Evolutionary conservation across 2,797 vertebrate genomes (phyloP).

Genomic region (Poeciliopsis gracilis): DNA sequence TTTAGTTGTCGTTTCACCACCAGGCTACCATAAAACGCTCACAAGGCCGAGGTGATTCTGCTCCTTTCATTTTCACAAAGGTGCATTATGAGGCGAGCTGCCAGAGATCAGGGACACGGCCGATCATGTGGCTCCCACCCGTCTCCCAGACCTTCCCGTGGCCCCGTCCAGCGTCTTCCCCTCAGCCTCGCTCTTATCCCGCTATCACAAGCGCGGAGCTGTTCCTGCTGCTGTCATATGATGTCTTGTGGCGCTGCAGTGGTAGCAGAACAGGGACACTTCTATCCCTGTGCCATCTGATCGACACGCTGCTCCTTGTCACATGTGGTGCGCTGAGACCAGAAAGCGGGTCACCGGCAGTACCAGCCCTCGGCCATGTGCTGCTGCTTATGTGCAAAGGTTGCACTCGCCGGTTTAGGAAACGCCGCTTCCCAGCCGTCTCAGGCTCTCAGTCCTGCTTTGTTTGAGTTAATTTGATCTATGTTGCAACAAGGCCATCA

Average conservation of each 20-base stretch:
- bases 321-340: conserved; percentile 77
- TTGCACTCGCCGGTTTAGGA: conserved; percentile 25
- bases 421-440: conserved; percentile 32
- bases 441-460: conserved; percentile 20
- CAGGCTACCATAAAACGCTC: conserved; percentile 38
- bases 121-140: conserved; percentile 72
- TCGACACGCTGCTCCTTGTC: conserved; percentile 78
- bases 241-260: conserved; percentile 86
- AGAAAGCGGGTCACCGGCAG: conserved; percentile 65
- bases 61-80: conserved; percentile 50
- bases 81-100: conserved; percentile 61
- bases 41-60: conserved; percentile 21
- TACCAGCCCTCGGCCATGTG: conserved; percentile 66
- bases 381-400: conserved; percentile 61
- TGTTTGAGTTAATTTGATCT: conserved; percentile 27
- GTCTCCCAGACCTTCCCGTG: conserved; percentile 65
- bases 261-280: conserved; percentile 92
- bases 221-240: conserved; percentile 91
- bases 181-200: conserved; percentile 38
- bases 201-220: conserved; percentile 78
- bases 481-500: background rate
- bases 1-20: conserved; percentile 21
- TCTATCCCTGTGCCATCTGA: conserved; percentile 88
- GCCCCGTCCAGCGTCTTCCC: conserved; percentile 51
- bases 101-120: conserved; percentile 68